Percentiles rank a stretch among this genome's conserved stretches.
phyloP scores from a whole-genome alignment of 2,888 invertebrate species.

The Papilio demoleus region DNA sequence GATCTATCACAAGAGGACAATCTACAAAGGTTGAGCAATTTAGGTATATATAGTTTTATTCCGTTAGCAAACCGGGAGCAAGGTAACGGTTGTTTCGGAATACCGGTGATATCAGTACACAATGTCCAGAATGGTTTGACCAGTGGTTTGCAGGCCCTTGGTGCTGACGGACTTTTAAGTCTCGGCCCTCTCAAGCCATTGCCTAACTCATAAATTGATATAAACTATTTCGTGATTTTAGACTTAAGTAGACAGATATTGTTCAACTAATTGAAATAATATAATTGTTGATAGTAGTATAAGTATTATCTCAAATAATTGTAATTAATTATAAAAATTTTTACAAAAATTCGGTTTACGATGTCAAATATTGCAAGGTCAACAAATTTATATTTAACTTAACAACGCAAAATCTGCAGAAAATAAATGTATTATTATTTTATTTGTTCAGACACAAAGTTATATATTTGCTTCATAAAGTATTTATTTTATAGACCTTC shows the following conservation, averaged over 20 bases:
- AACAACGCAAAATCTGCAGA: background rate
- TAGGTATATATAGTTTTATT: conserved; percentile 90
- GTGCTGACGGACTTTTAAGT: conserved; percentile 87
- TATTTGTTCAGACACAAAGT: background rate
- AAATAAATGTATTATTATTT: background rate
- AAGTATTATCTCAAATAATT: conserved; percentile 23
- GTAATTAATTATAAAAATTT: background rate
- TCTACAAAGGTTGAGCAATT: conserved; percentile 84
- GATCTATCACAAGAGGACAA: conserved; percentile 88
- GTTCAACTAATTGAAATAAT: background rate
- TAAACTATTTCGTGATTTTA: conserved; percentile 7
- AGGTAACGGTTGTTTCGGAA: conserved; percentile 86
- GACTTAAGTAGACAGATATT: background rate
- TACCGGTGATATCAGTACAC: conserved; percentile 88
- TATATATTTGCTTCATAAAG: background rate
- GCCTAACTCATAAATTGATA: conserved; percentile 66
- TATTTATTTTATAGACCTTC: background rate
- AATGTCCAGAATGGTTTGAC: conserved; percentile 84
- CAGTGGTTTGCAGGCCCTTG: conserved; percentile 84
- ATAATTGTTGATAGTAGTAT: background rate
- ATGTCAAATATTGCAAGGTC: background rate
- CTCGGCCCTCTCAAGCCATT: conserved; percentile 87
- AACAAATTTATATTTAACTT: background rate
- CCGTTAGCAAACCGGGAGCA: conserved; percentile 87
- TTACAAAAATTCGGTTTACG: background rate